Percentiles rank a stretch among this genome's conserved stretches.
These are phyloP conservation scores for Tetramorium alpestre DNA, from an alignment of 1,140 invertebrate genomes.

Conservation along the genomic window DNA sequence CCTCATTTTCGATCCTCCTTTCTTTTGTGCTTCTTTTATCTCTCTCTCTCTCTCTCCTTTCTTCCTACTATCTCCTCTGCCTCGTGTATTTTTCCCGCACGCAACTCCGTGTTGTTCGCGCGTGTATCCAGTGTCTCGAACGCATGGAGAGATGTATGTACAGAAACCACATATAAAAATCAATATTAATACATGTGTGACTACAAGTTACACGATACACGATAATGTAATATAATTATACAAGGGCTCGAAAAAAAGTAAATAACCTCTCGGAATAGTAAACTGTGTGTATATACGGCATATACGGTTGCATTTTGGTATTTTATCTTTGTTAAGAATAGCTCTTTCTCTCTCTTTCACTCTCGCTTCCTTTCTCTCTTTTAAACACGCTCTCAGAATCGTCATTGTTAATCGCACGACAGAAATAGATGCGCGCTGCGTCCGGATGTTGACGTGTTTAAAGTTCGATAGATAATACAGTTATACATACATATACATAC, in stretches of 20 bases:
- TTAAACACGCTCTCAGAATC: constrained; percentile 69
- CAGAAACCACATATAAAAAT: constrained; percentile 73
- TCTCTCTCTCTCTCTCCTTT: neutral
- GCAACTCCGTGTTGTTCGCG: constrained; percentile 67
- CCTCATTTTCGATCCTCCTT: neutral
- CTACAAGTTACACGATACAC: constrained; percentile 66
- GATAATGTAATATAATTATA: constrained; percentile 74
- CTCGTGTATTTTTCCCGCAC: constrained; percentile 53
- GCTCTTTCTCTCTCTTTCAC: constrained; percentile 4
- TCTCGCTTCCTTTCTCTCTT: constrained; percentile 30
- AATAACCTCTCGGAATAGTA: constrained; percentile 74
- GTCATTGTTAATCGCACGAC: constrained; percentile 73
- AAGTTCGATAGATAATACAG: constrained; percentile 76
- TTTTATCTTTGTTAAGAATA: constrained; percentile 61
- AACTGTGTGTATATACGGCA: constrained; percentile 59
- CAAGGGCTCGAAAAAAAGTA: constrained; percentile 70
- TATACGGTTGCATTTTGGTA: constrained; percentile 72
- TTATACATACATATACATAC: constrained; percentile 78
- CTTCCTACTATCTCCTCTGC: constrained; percentile 21
- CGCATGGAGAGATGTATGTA: constrained; percentile 70
- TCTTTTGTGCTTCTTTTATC: constrained; percentile 11
- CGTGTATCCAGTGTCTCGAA: constrained; percentile 64
- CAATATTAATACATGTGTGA: constrained; percentile 63
- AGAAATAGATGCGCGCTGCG: constrained; percentile 73
- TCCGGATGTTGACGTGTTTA: constrained; percentile 70